phyloP scores from a whole-genome alignment of 1,140 invertebrate species.

The Drosophila orena region DNA sequence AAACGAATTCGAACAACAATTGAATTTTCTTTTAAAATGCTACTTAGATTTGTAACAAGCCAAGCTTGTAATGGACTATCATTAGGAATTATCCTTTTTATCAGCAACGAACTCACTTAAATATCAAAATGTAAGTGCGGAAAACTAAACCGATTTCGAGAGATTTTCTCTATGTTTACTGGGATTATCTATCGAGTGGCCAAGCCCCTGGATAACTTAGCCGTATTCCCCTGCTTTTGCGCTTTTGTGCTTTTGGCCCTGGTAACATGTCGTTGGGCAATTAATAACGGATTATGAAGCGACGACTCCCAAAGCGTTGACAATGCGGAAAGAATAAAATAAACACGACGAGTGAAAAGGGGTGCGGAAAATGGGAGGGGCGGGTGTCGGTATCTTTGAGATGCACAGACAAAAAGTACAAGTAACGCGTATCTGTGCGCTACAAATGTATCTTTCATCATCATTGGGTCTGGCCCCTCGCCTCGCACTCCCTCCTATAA shows the following conservation, averaged over 20 bases:
- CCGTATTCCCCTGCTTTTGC: background rate
- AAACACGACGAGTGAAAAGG: constrained; percentile 6
- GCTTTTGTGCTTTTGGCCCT: background rate
- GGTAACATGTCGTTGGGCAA: constrained; percentile 75
- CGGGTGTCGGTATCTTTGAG: constrained; percentile 38
- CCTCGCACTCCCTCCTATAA: constrained; percentile 31
- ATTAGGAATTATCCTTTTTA: too few relatives aligned
- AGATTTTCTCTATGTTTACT: constrained; percentile 3
- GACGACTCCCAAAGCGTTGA: constrained; percentile 67
- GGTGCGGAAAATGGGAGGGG: constrained; percentile 1
- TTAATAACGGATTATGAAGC: constrained; percentile 80
- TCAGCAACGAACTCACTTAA: too few relatives aligned
- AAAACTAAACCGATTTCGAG: background rate
- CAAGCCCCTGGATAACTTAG: constrained; percentile 23
- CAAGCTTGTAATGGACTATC: too few relatives aligned
- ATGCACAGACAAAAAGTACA: constrained; percentile 28
- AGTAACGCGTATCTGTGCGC: constrained; percentile 48
- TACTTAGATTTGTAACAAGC: too few relatives aligned
- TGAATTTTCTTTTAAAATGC: background rate
- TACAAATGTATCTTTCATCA: constrained; percentile 65
- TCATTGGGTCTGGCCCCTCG: constrained; percentile 19
- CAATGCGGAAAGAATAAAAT: constrained; percentile 56
- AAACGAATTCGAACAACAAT: too few relatives aligned
- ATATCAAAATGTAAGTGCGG: too few relatives aligned
- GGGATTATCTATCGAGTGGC: constrained; percentile 23